Base-by-base conservation (phyloP, 2,888 invertebrate genomes). In the Cecidostiba fungosa region DNA sequence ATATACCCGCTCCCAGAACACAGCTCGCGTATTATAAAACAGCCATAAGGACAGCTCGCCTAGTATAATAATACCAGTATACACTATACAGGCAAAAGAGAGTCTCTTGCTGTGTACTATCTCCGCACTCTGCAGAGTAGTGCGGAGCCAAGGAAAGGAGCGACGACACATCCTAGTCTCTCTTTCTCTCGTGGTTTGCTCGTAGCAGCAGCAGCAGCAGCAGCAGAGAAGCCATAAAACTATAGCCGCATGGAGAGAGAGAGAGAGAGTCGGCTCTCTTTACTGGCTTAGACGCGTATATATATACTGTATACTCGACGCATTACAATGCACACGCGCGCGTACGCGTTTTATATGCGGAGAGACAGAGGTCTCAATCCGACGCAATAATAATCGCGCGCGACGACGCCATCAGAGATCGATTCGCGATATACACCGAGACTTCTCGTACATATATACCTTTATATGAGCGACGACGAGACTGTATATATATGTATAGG, bases 381-480 rank as follows among this genome's bases (percentile, higher is more conserved):
- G 79, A 74, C 76, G 90, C 91, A 91, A 91, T 91, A 91, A 91
- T 90, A 90, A 91, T 91, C 90, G 91, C 90, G n/a, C 90, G 89
- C 73, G 90, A 90, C 89, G 91, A n/a, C 73, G 90, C 90, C 89
- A 90, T 88, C 90, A 90, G 92, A 90, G 92, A 92, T 92, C 92
- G 91, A 92, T 92, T 90, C 89, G 90, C 89, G 91, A 91, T 90
- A 91, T 88, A 89, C 89, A 89, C 89, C 89, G 89, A 86, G 84
- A 84, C 82, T 77, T 87, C 89, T 89, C 1, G 54, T 43, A n/a
- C 29, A 19, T 47, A 19, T 50, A 26, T 59, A 16, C 19, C 39
- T 26, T 19, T 69, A 69, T 78, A 69, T 69, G 78, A 69, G 78
- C 69, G 69, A 69, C 66, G 69, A 47, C 36, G 16, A 10, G 19